Base-by-base conservation (phyloP, 2,797 vertebrate genomes). In the Pristis pectinata region DNA sequence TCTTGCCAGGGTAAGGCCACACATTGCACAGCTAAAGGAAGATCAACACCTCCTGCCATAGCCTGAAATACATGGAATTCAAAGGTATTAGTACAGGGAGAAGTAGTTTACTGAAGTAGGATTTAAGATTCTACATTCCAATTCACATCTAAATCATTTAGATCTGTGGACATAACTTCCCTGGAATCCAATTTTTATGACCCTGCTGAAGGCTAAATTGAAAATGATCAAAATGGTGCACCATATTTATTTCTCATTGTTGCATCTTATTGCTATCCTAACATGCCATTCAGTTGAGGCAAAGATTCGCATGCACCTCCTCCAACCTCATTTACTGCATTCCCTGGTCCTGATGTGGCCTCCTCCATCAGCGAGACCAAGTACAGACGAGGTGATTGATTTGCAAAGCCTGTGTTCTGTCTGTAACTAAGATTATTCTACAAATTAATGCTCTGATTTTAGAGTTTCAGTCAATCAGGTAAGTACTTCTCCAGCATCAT, bases 1-100 rank as follows among this genome's bases (percentile, higher is more conserved):
- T 98, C 98, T 95, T 98, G 97, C 98, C 98, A 98, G 0, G 97
- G 97, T 91, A 98, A 95, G 17, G 98, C 97, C 34, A 98, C 96
- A 15, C 98, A 98, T 96, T 99, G 98, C 30, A 98, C 97, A 0
- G 97, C 97, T 95, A 99, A 96, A 0, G 98, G 98, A 91, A 99
- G 95, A 76, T 98, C 98, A 95, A 97, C 95, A 0, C 96, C 97
- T 64, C 97, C 98, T 30, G 41, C 22, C 96, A 98, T 93, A 22
- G 97, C 98, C 98, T 99, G 0, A 96, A 91, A 96, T 22, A 91
- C 95, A 74, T 95, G 95, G 53, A 96, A n/a, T 64, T n/a, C 34
- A 91, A 64, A 64, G 34, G 13, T 64, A 91, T 91, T 64, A 91
- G 53, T 56, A 61, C 3, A 34, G n/a, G 59, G 17, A 37, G 27